Evolutionary conservation across 2,797 vertebrate species (phyloP), one percentile per base, ranked within the genome.

Genomic region (Lacerta agilis): DNA sequence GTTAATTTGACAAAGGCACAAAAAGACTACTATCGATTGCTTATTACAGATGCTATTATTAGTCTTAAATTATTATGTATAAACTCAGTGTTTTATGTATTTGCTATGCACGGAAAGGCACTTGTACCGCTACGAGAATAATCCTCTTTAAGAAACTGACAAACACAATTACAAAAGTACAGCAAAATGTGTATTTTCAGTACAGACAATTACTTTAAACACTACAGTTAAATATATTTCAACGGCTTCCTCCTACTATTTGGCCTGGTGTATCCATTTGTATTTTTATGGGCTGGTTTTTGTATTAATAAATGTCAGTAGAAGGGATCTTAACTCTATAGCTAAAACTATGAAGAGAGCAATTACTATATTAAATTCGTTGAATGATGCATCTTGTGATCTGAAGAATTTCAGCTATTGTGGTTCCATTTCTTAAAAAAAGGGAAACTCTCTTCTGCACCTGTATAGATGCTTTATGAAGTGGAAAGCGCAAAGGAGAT

Each of bases 21-120:
- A 15, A 25, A 78, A 49, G 67, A 29, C 27, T 71, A 80, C 90
- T 93, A 91, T 92, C 94, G 94, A 94, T 95, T 93, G 91, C 88
- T 95, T 94, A 90, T 93, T 86, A 91, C 61, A 92, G 86, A 91
- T 96, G 88, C 94, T 96, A 94, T 95, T 96, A 96, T 95, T 96
- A 96, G 92, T 41, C 89, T 49, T 86, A 91, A 94, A 91, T 91
- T 75, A 79, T 93, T 94, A 88, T 88, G 84, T 82, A 92, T 93
- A 94, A 94, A 89, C 10, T 92, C 87, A 87, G 85, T 86, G 76
- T 92, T 90, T 80, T 88, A 93, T 77, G 86, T 91, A 90, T 94
- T 92, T 94, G 91, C 90, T 92, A 89, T 90, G 93, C 36, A 15
- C 61, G 92, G 72, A 91, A 93, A 67, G 83, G 94, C 87, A 38